Evolutionary conservation across 1,140 invertebrate genomes (phyloP), one percentile per base, ranked within the genome.

Genomic region (Drosophila hydei): DNA sequence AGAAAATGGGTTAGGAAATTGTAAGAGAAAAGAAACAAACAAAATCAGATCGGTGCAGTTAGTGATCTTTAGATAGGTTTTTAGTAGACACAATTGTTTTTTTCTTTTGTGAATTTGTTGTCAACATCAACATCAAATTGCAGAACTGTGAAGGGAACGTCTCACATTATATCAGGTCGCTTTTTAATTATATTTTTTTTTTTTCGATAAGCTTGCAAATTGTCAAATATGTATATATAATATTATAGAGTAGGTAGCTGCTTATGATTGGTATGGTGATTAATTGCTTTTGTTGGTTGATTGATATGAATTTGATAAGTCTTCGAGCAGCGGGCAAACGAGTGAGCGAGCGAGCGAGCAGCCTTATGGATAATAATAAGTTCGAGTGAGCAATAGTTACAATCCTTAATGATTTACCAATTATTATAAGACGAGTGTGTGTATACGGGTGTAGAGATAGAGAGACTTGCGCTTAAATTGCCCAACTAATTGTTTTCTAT

Each of bases 141-240:
- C 63, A 91, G 90, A 91, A 91, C 90, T 91, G 90, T 91, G 90
- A 91, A 91, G 84, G 90, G 90, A 85, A 90, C 89, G 77, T 91
- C 90, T 91, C 90, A 91, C 90, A 91, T 88, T 75, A 75, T 70
- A 74, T 81, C 76, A 72, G 80, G 62, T 79, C 76, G 50, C 72
- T 54, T 79, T 42, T 42, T 59, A 78, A 72, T 72, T 36, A 59
- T 33, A 33, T 33, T 11, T 33, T 11, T 33, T 27, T 27, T 3
- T 27, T 33, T 11, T 11, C 3, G 6, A 33, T 33, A 33, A 33
- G 55, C 72, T 52, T 70, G 61, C 45, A 61, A 67, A 19, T 45
- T 45, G 38, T 42, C 38, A 42, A 14, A 21, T 12, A 61, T 68
- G 25, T 51, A 25, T 69, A 51, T 63, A 43, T 70, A 38, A 43